A percentile compares a stretch with the other conserved stretches of the same genome.
These are phyloP conservation scores for Eupithecia exiguata DNA, from an alignment of 2,888 invertebrate species.

Conservation along the genomic window DNA sequence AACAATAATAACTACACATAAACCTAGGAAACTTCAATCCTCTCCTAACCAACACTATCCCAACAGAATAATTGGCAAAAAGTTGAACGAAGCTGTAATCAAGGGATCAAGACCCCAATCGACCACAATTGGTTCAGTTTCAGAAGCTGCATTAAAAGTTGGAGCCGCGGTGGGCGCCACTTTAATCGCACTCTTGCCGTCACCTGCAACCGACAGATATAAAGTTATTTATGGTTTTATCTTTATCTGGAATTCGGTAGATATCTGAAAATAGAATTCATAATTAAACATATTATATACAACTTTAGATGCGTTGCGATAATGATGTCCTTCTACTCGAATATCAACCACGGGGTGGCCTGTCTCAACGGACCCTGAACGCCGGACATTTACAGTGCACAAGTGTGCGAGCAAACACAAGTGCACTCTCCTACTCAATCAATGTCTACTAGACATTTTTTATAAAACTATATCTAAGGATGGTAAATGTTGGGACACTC, in stretches of 20 bases:
- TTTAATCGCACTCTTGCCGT: constrained; percentile 44
- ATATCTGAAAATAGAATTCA: neutral
- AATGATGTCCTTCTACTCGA: neutral
- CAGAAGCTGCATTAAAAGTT: constrained; percentile 55
- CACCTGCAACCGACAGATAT: constrained; percentile 35
- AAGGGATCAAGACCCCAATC: constrained; percentile 33
- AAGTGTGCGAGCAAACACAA: neutral
- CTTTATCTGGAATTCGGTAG: neutral
- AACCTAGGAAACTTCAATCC: neutral
- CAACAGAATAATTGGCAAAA: constrained; percentile 6
- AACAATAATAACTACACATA: neutral
- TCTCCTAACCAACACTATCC: neutral
- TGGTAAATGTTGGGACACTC: neutral
- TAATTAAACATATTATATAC: too few species aligned
- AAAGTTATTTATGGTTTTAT: neutral
- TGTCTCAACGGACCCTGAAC: neutral
- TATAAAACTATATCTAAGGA: neutral
- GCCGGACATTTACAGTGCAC: neutral
- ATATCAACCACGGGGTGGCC: neutral
- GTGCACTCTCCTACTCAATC: neutral
- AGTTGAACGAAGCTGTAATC: constrained; percentile 16
- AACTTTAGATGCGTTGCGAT: neutral
- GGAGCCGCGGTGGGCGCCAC: constrained; percentile 28
- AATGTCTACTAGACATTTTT: neutral
- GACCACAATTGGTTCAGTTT: constrained; percentile 42